Evolutionary conservation across 2,113 vertebrate genomes (phyloP).

Genomic region (Rhabdomys dilectus): DNA sequence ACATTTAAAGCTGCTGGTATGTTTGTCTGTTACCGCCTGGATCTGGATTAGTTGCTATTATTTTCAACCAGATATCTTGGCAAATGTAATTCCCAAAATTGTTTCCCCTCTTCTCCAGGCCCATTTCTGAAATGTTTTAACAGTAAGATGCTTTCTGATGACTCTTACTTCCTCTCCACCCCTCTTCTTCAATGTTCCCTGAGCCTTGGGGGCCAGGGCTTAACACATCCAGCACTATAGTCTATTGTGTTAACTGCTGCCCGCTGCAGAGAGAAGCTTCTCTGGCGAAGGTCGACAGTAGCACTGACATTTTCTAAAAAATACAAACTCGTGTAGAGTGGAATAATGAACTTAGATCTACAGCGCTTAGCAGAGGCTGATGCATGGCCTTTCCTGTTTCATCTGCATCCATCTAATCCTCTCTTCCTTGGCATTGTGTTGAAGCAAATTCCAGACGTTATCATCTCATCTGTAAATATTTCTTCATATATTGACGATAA

Average conservation of each 20-base stretch:
- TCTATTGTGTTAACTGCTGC: neutral
- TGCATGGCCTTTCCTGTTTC: neutral
- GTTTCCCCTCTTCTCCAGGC: neutral
- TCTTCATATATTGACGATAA: neutral
- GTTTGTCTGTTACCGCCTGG: neutral
- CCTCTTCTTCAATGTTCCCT: neutral
- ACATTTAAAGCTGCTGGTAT: neutral
- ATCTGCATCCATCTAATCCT: neutral
- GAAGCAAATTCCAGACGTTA: constrained; percentile 50
- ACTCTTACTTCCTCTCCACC: neutral
- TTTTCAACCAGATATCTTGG: neutral
- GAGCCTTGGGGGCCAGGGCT: neutral
- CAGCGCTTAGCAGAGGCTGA: too few species aligned
- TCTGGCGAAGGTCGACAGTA: too few species aligned
- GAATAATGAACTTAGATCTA: too few species aligned
- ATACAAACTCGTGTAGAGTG: neutral
- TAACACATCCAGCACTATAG: neutral
- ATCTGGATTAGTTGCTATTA: neutral
- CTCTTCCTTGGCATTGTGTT: constrained; percentile 1
- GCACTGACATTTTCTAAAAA: too few species aligned
- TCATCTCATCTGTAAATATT: neutral
- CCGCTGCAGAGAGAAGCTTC: neutral
- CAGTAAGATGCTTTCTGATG: neutral
- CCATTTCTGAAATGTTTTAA: constrained; percentile 33
- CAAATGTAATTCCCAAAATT: neutral